Evolutionary conservation across 2,888 invertebrate genomes (phyloP).

Genomic region (Athalia circularis): DNA sequence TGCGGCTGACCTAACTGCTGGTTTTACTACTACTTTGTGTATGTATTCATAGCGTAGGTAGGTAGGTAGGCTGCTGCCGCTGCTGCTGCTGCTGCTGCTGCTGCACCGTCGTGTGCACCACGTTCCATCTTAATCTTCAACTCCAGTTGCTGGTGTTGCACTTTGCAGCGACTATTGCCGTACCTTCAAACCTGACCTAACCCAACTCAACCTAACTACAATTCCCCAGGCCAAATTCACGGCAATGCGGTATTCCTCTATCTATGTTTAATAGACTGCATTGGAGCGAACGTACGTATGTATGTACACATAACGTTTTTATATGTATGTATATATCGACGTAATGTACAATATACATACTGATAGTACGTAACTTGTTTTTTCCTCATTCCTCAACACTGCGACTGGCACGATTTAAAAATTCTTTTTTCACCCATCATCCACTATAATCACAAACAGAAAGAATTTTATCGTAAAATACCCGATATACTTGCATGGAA

Average conservation of each 20-base stretch:
- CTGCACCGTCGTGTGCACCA: slow-evolving; percentile 3
- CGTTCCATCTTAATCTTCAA: not conserved
- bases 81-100: slow-evolving; percentile 5
- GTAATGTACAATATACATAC: no score
- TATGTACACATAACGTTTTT: no score
- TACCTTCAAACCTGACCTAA: slow-evolving; percentile 40
- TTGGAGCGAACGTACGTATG: slow-evolving; percentile 50
- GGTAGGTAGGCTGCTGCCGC: no score
- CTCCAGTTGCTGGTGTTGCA: not conserved
- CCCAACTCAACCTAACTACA: slow-evolving; percentile 46
- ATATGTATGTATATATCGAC: no score
- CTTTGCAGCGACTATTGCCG: slow-evolving; percentile 46
- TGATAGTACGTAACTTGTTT: no score
- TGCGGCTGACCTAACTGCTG: slow-evolving; percentile 32
- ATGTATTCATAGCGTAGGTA: not conserved
- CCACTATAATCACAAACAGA: no score
- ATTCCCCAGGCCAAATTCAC: slow-evolving; percentile 65
- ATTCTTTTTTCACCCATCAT: no score
- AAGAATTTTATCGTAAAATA: no score
- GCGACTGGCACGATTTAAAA: no score
- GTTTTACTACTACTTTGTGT: slow-evolving; percentile 22
- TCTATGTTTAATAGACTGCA: slow-evolving; percentile 71
- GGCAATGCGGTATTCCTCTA: slow-evolving; percentile 69
- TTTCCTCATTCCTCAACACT: no score
- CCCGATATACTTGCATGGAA: no score